Evolutionary conservation across 2,113 vertebrate species (phyloP), one percentile per base, ranked within the genome.

Genomic region (Pardalotus punctatus): DNA sequence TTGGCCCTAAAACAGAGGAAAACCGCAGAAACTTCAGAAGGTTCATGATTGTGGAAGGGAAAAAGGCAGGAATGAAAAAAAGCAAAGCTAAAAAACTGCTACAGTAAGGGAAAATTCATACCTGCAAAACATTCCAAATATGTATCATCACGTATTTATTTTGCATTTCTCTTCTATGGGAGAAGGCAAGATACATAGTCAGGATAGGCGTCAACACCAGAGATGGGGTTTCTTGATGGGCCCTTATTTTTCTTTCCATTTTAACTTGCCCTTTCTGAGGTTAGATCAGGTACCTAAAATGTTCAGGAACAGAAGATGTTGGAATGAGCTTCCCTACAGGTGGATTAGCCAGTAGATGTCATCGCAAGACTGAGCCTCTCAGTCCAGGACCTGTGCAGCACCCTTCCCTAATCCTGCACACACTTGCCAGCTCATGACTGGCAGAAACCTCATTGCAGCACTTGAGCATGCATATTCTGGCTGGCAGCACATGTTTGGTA

Each of bases 261-360:
- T 42, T 73, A 58, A 45, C 4, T 10, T 65, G 10, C 23, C 21
- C 3, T 36, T 85, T 86, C 24, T 51, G 40, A 90, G 27, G 15
- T 47, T 51, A 67, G 58, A 43, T 61, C 11, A 16, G 3, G 5
- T 50, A 50, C 18, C 25, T 80, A 33, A 86, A 73, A 70, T 28
- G 5, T 66, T 90, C 33, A 64, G n/a, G 42, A 87, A 47, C 20
- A 12, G 42, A 62, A 80, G 42, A 70, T 36, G 10, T 25, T 88
- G 58, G 48, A 73, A 50, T 77, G 29, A 70, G n/a, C 29, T 90
- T 93, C 22, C 20, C 35, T 86, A n/a, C 29, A 82, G 69, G 47
- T 93, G 78, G 23, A 9, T 83, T 83, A 96, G 84, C 95, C 96
- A 90, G 94, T 28, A 97, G 95, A 93, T 94, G 96, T 96, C 95